Evolutionary conservation across 1,140 invertebrate species (phyloP), one percentile per base, ranked within the genome.

Genomic region (Oncopodura yosiiana): DNA sequence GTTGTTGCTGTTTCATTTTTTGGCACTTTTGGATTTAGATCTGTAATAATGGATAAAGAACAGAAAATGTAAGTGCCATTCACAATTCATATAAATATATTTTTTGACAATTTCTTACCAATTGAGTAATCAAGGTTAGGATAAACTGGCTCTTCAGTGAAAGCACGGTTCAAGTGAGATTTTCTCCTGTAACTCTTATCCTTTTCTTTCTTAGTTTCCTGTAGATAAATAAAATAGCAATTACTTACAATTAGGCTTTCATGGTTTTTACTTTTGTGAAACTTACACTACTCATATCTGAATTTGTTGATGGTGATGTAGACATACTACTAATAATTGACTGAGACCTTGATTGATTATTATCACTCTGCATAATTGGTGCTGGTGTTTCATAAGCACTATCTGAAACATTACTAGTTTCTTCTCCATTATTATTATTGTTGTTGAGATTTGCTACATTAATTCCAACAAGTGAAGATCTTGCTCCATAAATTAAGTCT

Each of bases 101-200:
- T n/a, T 9, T 42, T 42, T n/a, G 30, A 27, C 3, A 30, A n/a
- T 45, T 46, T 6, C 29, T 32, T 46, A 46, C 44, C 44, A 30
- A 46, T 46, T 23, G 44, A 46, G 16, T 30, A 46, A 32, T 32
- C 23, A 16, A 30, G 9, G 6, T 8, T 34, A 34, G 14, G 14
- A 34, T 8, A 34, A 55, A 73, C 71, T 66, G 76, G 72, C 67
- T 81, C 78, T 9, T 68, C 66, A 49, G 75, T 77, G 41, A 73
- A 65, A 11, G 77, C 73, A 43, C 77, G 73, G 67, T 81, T 82
- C 49, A 81, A 66, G 68, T 78, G 77, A 32, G 78, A 81, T 69
- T 81, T 81, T 46, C 80, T 70, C 67, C 80, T 80, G 53, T 73
- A 71, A 56, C 77, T 81, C 63, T 81, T 81, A 67, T 82, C 79